Evolutionary conservation across 2,797 vertebrate species (phyloP).

Genomic region (Coccyzus lansbergi): DNA sequence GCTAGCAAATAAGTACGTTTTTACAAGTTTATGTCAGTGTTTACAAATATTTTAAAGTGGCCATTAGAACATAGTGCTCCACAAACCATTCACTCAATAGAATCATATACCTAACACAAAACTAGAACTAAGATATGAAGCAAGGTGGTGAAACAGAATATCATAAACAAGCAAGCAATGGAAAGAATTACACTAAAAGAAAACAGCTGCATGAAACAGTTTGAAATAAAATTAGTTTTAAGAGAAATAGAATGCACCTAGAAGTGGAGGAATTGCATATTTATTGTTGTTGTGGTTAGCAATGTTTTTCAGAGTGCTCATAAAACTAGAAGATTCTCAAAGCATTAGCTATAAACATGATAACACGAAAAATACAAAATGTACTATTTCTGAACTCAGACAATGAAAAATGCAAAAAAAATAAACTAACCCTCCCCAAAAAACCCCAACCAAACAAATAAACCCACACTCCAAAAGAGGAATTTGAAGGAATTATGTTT

Average conservation of each 20-base stretch:
- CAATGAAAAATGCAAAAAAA: background rate
- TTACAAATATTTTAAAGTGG: background rate
- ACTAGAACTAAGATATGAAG: background rate
- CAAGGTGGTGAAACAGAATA: background rate
- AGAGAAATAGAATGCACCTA: background rate
- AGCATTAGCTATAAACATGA: background rate
- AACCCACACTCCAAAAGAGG: background rate
- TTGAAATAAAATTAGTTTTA: background rate
- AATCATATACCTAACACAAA: background rate
- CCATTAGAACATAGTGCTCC: background rate
- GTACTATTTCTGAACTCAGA: background rate
- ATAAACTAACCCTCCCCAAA: no score
- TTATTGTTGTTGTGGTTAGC: background rate
- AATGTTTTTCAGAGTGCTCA: background rate
- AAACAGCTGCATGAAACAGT: background rate
- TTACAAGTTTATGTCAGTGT: background rate
- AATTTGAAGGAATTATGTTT: background rate
- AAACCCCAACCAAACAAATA: no score
- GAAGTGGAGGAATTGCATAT: background rate
- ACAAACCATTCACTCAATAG: background rate
- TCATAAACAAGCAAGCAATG: background rate
- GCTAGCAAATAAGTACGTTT: background rate
- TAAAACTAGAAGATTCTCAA: background rate
- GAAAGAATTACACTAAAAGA: background rate
- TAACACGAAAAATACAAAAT: background rate